phyloP scores from a whole-genome alignment of 2,797 vertebrate species.

The Cossypha caffra region DNA sequence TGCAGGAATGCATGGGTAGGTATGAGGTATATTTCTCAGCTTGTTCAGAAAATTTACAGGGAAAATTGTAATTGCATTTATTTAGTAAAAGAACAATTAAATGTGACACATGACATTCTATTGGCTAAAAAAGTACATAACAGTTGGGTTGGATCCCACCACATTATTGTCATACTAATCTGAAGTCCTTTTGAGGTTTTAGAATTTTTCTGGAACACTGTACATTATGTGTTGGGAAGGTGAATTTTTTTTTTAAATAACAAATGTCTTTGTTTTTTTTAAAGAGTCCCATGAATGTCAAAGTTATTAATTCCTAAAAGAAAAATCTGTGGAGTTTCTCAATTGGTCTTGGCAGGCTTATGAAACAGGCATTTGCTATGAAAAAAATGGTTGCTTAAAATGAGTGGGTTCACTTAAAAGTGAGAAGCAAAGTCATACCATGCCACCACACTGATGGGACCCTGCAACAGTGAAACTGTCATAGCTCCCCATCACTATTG shows the following conservation, averaged over 20 bases:
- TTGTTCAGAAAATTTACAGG: conserved; percentile 17
- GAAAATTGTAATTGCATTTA: conserved; percentile 22
- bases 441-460: background rate
- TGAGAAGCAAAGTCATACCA: background rate
- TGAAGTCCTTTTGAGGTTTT: background rate
- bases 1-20: conserved; percentile 74
- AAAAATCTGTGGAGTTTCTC: background rate
- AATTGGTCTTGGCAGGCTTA: background rate
- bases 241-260: background rate
- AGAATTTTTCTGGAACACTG: background rate
- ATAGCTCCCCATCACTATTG: background rate
- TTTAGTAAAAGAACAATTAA: conserved; percentile 60
- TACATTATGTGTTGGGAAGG: background rate
- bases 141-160: background rate
- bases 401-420: background rate
- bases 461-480: background rate
- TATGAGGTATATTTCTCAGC: conserved; percentile 57
- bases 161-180: background rate
- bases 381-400: background rate
- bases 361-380: background rate
- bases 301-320: background rate
- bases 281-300: background rate
- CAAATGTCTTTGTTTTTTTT: background rate
- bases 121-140: background rate
- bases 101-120: background rate